Conservation (phyloP, 1,140 invertebrate genomes). For the Bombus haemorrhoidalis region DNA sequence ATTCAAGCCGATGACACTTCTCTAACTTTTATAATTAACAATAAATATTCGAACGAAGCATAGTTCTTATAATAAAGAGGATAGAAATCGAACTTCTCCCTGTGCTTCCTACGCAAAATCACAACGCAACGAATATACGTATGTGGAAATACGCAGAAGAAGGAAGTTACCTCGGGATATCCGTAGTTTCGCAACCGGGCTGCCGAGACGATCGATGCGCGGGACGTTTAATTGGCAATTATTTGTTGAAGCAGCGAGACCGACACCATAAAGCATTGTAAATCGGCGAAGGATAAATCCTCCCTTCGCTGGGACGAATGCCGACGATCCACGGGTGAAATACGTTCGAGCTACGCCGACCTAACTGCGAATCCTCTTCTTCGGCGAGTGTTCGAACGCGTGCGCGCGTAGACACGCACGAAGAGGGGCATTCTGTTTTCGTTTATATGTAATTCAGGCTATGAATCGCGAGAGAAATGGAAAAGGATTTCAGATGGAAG, state of each 20-base stretch:
- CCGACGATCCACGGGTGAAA: constrained; percentile 50
- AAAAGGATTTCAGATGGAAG: too few relatives aligned
- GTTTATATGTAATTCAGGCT: background rate
- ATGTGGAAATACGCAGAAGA: background rate
- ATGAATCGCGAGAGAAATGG: background rate
- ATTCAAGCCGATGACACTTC: too few relatives aligned
- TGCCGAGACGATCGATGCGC: constrained; percentile 66
- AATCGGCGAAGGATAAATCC: constrained; percentile 75
- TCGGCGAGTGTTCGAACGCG: background rate
- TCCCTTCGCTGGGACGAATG: constrained; percentile 62
- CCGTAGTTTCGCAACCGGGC: constrained; percentile 58
- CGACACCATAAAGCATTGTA: constrained; percentile 77
- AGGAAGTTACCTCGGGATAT: constrained; percentile 44
- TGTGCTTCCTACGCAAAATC: constrained; percentile 7
- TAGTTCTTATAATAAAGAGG: background rate
- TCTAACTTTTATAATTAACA: too few relatives aligned
- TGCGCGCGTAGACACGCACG: constrained; percentile 1
- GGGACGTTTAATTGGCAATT: constrained; percentile 77
- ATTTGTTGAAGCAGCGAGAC: constrained; percentile 75
- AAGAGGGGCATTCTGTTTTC: constrained; percentile 10
- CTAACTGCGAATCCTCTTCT: constrained; percentile 32
- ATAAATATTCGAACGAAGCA: too few relatives aligned
- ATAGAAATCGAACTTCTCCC: background rate
- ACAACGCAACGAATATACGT: background rate
- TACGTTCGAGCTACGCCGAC: constrained; percentile 37